Evolutionary conservation across 30 jellyfish, hydroid and myxozoan species (phyloP), one percentile per base, ranked within the genome.

Genomic region (Haliclystus octoradiatus): DNA sequence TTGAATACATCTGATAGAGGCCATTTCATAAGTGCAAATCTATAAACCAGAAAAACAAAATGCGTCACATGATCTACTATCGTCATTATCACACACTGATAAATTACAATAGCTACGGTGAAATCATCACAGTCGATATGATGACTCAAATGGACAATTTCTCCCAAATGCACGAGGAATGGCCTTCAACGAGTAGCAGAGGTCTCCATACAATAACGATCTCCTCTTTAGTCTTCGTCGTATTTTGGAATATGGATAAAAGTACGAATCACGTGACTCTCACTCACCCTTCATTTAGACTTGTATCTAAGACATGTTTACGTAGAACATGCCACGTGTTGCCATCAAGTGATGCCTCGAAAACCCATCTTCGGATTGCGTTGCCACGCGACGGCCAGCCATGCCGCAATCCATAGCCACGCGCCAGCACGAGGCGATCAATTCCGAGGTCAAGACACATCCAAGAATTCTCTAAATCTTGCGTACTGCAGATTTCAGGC

Each of bases 401-500:
- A 82, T 82, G 94, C 26, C 94, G 50, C 25, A 82, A 53, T 0
- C 77, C 40, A 35, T 82, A 82, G 0, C 81, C 35, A 25, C 71
- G 74, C 40, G 94, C 82, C 1, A 82, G 33, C 2, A 82, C 76
- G 1, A 70, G 29, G 12, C 50, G 52, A 27, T 72, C 88, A 0
- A 65, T 73, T 2, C 94, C 88, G 26, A 82, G 61, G 33, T 82
- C 94, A 5, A 82, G 62, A 22, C 63, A 70, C 61, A 51, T 72
- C 94, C 94, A 82, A 19, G 94, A 82, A 34, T 65, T 69, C 53
- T 82, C 94, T 3, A 68, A 32, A 57, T 82, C 77, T 49, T 72
- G 79, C 23, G 94, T 82, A 66, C 94, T 82, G 77, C 94, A 82
- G 0, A 80, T 79, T 68, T 49, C 25, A 3, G 89, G 86, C 94